A percentile compares a stretch with the other conserved stretches of the same genome.
Conservation (phyloP, 2,797 vertebrate genomes). For the Neopelma chrysocephalum region DNA sequence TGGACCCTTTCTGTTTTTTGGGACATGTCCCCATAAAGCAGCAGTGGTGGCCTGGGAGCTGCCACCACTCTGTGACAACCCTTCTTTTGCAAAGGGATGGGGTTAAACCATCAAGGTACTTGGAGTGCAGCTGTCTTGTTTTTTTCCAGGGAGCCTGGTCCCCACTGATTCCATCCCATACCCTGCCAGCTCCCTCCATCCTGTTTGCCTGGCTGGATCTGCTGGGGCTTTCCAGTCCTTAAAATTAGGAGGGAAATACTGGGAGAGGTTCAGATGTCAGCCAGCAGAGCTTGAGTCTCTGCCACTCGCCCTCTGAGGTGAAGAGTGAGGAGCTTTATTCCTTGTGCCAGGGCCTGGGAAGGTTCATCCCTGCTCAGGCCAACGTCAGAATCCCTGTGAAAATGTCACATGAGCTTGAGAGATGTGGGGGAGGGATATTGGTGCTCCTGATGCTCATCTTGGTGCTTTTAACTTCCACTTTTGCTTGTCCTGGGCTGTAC, state of each 20-base stretch:
- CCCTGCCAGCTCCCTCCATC: neutral
- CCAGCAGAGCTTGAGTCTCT: neutral
- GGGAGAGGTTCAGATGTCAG: neutral
- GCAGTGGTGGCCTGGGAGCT: neutral
- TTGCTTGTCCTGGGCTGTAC: neutral
- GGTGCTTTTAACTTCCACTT: neutral
- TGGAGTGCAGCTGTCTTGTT: neutral
- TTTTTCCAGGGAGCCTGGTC: neutral
- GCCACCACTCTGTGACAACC: neutral
- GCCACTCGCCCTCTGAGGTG: neutral
- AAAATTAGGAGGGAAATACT: neutral
- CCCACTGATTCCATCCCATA: neutral
- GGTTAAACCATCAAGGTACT: neutral
- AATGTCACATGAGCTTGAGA: neutral
- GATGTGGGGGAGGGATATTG: neutral
- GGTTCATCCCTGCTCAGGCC: neutral
- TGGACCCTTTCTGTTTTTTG: neutral
- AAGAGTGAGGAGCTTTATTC: neutral
- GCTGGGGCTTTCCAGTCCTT: neutral
- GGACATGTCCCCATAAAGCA: neutral
- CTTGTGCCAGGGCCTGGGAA: neutral
- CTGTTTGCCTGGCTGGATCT: neutral
- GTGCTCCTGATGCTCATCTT: neutral
- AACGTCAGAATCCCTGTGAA: neutral
- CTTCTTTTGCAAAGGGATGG: neutral